A percentile compares a stretch with the other conserved stretches of the same genome.
Evolutionary conservation across 1,140 invertebrate genomes (phyloP).

Genomic region (Drosophila orosa): DNA sequence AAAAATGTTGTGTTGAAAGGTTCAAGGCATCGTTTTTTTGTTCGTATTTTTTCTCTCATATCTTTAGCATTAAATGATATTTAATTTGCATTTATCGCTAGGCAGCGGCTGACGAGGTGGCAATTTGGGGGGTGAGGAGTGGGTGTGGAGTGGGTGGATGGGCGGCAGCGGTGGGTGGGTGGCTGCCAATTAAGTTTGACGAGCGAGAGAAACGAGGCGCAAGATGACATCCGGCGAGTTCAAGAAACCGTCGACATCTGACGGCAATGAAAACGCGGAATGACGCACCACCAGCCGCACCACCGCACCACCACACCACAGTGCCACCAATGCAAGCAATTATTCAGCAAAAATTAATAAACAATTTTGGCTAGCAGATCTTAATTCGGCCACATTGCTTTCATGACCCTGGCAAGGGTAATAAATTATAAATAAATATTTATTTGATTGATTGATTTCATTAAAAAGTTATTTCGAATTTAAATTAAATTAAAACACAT

Average conservation of each 20-base stretch:
- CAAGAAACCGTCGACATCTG: conserved; percentile 40
- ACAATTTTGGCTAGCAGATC: not conserved
- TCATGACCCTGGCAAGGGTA: not conserved
- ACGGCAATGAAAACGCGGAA: conserved; percentile 22
- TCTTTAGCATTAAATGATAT: conserved; percentile 51
- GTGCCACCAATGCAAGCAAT: conserved; percentile 12
- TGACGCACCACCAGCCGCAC: conserved; percentile 35
- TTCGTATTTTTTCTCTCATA: conserved; percentile 22
- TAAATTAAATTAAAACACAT: no score
- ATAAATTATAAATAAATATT: not conserved
- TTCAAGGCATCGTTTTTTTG: conserved; percentile 53
- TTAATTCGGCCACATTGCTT: conserved; percentile 1
- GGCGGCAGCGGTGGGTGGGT: conserved; percentile 23
- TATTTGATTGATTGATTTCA: not conserved
- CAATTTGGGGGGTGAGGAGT: not conserved
- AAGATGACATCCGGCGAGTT: conserved; percentile 49
- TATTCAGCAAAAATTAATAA: conserved; percentile 7
- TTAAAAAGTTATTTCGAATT: not conserved
- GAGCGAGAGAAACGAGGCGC: conserved; percentile 36
- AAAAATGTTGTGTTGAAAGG: conserved; percentile 29
- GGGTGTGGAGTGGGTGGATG: conserved; percentile 14
- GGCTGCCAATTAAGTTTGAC: conserved; percentile 57
- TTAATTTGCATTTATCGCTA: conserved; percentile 44
- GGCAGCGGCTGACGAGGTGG: not conserved
- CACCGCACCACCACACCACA: conserved; percentile 25